phyloP scores from a whole-genome alignment of 2,113 vertebrate species.

The Rhinoderma darwinii region DNA sequence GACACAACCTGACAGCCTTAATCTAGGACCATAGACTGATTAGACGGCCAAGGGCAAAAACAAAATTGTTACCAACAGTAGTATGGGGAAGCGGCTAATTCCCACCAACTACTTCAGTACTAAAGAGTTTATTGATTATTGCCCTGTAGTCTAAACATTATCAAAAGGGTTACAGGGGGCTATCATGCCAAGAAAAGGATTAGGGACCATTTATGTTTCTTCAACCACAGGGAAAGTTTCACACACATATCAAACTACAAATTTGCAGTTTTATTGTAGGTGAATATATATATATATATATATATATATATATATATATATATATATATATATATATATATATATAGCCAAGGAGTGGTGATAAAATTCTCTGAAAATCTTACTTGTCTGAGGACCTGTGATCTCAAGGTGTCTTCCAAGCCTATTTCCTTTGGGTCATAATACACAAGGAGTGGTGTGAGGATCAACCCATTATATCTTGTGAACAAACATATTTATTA shows the following conservation, averaged over 20 bases:
- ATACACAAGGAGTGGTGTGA: too few relatives aligned
- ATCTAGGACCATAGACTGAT: conserved; percentile 70
- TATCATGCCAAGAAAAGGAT: background rate
- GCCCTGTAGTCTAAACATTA: conserved; percentile 22
- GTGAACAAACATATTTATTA: too few relatives aligned
- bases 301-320: too few relatives aligned
- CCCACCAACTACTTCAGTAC: conserved; percentile 20
- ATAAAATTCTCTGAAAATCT: too few relatives aligned
- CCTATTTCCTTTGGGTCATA: too few relatives aligned
- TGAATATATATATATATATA: too few relatives aligned
- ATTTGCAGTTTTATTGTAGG: background rate
- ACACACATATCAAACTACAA: background rate
- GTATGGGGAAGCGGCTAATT: conserved; percentile 22
- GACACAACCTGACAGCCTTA: conserved; percentile 76
- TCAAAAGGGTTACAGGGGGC: conserved; percentile 9
- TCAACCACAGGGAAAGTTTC: conserved; percentile 6
- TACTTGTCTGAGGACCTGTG: too few relatives aligned
- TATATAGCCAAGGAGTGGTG: too few relatives aligned
- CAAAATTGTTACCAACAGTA: conserved; percentile 51
- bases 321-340: too few relatives aligned
- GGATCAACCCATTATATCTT: too few relatives aligned
- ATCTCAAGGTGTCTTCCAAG: too few relatives aligned
- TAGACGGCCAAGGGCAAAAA: conserved; percentile 65
- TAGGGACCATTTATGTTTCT: background rate
- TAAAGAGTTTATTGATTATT: conserved; percentile 38